These are phyloP conservation scores for Gymnoscopelus microlampas DNA, from an alignment of 2,797 vertebrate species.

Conservation along the genomic window DNA sequence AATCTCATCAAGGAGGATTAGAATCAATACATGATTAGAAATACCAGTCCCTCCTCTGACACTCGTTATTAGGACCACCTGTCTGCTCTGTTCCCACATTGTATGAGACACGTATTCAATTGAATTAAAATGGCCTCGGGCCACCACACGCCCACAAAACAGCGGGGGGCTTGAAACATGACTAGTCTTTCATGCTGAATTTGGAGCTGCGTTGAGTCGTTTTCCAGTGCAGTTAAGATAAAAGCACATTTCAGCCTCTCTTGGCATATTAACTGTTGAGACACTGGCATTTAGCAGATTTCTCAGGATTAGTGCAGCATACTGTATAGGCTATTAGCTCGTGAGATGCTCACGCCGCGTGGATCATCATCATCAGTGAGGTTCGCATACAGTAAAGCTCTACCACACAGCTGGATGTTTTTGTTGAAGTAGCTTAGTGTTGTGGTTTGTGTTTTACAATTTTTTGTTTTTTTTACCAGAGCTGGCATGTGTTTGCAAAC, in stretches of 20 bases:
- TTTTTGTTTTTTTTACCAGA: constrained; percentile 25
- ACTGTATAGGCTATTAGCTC: constrained; percentile 6
- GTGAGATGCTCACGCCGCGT: constrained; percentile 12
- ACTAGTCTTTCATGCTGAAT: constrained; percentile 21
- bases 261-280: background rate
- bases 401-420: background rate
- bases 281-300: constrained; percentile 1
- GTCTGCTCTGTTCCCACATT: constrained; percentile 45
- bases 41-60: constrained; percentile 31
- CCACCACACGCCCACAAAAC: constrained; percentile 44
- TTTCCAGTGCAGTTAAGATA: background rate
- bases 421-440: constrained; percentile 9
- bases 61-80: constrained; percentile 54
- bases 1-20: constrained; percentile 48
- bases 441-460: constrained; percentile 9
- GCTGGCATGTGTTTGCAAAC: constrained; percentile 44
- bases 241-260: background rate
- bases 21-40: constrained; percentile 38
- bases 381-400: too few species aligned
- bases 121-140: constrained; percentile 59
- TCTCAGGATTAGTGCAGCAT: constrained; percentile 16
- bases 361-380: background rate
- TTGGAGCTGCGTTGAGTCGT: constrained; percentile 12
- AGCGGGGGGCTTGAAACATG: constrained; percentile 24
- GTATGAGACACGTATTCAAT: constrained; percentile 44